These are phyloP conservation scores for Pyrgus malvae DNA, from an alignment of 2,888 invertebrate species.

Conservation along the genomic window DNA sequence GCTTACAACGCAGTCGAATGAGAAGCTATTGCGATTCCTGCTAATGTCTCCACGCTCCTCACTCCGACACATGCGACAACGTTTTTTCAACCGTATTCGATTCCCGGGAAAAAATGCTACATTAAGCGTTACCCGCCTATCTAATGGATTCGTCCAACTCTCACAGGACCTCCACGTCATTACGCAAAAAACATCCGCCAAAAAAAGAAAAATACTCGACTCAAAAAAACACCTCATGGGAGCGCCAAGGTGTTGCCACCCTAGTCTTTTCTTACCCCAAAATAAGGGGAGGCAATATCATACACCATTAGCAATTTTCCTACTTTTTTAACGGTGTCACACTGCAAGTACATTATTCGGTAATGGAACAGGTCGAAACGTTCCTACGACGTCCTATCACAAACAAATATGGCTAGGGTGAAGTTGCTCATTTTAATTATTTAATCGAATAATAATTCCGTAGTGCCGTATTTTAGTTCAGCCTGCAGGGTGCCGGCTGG, in stretches of 20 bases:
- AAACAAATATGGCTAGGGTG: conserved; percentile 10
- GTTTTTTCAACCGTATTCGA: conserved; percentile 58
- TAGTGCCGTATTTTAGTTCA: conserved; percentile 45
- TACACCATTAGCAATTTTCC: conserved; percentile 82
- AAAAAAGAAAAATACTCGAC: conserved; percentile 52
- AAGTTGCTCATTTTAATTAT: conserved; percentile 59
- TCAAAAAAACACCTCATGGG: conserved; percentile 75
- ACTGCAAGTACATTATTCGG: conserved; percentile 49
- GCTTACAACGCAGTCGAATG: neutral
- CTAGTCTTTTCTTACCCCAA: conserved; percentile 74
- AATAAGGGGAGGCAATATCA: conserved; percentile 82
- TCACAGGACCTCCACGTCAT: conserved; percentile 75
- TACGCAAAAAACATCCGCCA: conserved; percentile 71
- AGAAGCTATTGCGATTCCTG: conserved; percentile 55
- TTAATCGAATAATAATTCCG: conserved; percentile 68
- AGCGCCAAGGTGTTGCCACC: conserved; percentile 78
- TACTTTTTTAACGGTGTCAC: conserved; percentile 81
- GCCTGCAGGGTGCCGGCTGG: conserved; percentile 58
- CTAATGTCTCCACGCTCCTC: conserved; percentile 58
- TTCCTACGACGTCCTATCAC: too few relatives aligned
- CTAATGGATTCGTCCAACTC: conserved; percentile 80
- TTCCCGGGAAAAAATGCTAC: conserved; percentile 63
- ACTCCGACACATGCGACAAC: conserved; percentile 53
- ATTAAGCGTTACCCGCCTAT: conserved; percentile 78
- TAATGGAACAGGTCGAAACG: conserved; percentile 7